Base-by-base conservation (phyloP, 1,140 invertebrate species). In the Drosophila ironensis region DNA sequence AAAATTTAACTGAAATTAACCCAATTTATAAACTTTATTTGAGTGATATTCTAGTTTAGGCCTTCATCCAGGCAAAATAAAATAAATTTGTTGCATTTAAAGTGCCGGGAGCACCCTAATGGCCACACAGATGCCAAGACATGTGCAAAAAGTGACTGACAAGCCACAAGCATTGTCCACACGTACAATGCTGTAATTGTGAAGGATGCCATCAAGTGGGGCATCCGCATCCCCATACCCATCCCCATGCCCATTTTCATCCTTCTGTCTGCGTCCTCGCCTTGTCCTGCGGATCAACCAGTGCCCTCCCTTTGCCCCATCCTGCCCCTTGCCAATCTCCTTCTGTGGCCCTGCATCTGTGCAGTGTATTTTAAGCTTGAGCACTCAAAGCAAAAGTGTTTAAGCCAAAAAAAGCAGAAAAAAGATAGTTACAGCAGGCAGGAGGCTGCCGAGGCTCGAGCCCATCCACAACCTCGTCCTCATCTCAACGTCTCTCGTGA, bases 141-240 rank as follows among this genome's bases (percentile, higher is more conserved):
- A 63, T 35, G 40, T 33, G 57, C 51, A 64, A 50, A 57, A 76
- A 76, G 54, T 77, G 61, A 77, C 68, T 72, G 74, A 78, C 74
- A 77, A 68, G 67, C 74, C 57, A 72, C 67, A 82, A 77, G 74
- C 68, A 77, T 72, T 78, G 74, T 77, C 74, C 74, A 72, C 68
- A 76, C 67, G 73, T 64, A 84, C 73, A 77, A 78, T 80, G 72
- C 75, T 86, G 80, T 86, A 86, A 86, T 87, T 87, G 66, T 86
- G 81, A 86, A 86, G 80, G 81, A 86, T 86, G 80, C 61, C 81
- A 86, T 86, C 81, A 86, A 86, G 80, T 86, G 70, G 67, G 67
- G 67, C 47, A 72, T 61, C 54, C 56, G 64, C 74, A 71, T 52
- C 54, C 25, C 12, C 33, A 20, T 12, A n/a, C 24, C 24, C 38